A percentile compares a stretch with the other conserved stretches of the same genome.
Conservation (phyloP, 2,888 invertebrate species). For the Sesia apiformis region DNA sequence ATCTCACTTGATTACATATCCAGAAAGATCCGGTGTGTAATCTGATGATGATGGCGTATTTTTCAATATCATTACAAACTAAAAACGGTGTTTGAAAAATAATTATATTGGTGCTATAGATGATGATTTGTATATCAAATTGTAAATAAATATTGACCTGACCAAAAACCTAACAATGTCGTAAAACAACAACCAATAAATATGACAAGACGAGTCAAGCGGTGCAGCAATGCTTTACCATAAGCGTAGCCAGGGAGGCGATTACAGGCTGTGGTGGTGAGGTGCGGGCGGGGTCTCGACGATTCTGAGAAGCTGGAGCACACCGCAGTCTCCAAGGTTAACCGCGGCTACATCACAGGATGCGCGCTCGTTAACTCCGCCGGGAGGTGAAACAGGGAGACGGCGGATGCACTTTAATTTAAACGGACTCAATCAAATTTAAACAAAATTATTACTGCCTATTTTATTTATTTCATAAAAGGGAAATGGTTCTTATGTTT, state of each 20-base stretch:
- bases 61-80: too few relatives aligned
- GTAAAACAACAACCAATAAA: too few relatives aligned
- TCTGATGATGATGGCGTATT: too few relatives aligned
- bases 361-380: slow-evolving; percentile 54
- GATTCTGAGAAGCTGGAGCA: slow-evolving; percentile 58
- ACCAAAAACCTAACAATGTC: too few relatives aligned
- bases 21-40: too few relatives aligned
- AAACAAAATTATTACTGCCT: slow-evolving; percentile 21
- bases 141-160: too few relatives aligned
- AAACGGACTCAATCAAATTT: slow-evolving; percentile 46
- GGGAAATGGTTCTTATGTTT: slow-evolving; percentile 1
- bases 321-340: slow-evolving; percentile 49
- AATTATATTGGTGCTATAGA: too few relatives aligned
- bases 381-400: slow-evolving; percentile 50
- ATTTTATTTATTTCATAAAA: slow-evolving; percentile 7
- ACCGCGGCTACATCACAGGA: slow-evolving; percentile 62
- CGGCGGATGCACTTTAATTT: slow-evolving; percentile 29
- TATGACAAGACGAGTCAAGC: slow-evolving; percentile 1
- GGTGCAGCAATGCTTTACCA: slow-evolving; percentile 10
- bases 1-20: too few relatives aligned
- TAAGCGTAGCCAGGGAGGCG: slow-evolving; percentile 38
- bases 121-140: too few relatives aligned
- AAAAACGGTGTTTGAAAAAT: too few relatives aligned
- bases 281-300: slow-evolving; percentile 21
- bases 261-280: slow-evolving; percentile 34